A percentile compares a stretch with the other conserved stretches of the same genome.
Evolutionary conservation across 2,888 invertebrate genomes (phyloP).

Genomic region (Hypercompe scribonia): DNA sequence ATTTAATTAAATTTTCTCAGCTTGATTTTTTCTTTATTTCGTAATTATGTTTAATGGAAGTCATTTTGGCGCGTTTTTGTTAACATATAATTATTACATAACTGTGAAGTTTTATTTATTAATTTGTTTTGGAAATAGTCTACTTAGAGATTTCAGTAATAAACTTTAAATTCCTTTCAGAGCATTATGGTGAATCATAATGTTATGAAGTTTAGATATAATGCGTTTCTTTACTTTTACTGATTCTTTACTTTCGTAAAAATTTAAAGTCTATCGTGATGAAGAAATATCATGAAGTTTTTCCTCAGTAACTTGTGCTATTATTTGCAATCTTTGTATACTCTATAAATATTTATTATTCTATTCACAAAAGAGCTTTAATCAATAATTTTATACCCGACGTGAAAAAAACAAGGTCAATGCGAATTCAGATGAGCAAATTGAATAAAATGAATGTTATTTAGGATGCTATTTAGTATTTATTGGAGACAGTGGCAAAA

Average conservation of each 20-base stretch:
- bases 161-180: neutral
- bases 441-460: constrained; percentile 1
- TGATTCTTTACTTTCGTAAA: neutral
- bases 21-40: too few species aligned
- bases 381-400: constrained; percentile 29
- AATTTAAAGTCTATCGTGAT: neutral
- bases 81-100: too few species aligned
- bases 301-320: neutral
- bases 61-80: too few species aligned
- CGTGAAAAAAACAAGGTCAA: neutral
- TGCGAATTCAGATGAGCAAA: neutral
- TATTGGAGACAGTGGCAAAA: neutral
- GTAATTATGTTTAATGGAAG: too few species aligned
- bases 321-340: neutral
- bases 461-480: neutral
- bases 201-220: neutral
- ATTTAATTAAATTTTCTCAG: too few species aligned
- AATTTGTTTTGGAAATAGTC: too few species aligned
- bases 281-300: neutral
- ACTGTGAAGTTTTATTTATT: too few species aligned
- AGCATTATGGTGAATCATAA: neutral
- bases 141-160: too few species aligned
- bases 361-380: neutral
- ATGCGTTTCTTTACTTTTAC: neutral
- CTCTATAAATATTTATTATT: constrained; percentile 1